These are phyloP conservation scores for Lepidurus couesii DNA, from an alignment of 1,140 invertebrate genomes.

Conservation along the genomic window DNA sequence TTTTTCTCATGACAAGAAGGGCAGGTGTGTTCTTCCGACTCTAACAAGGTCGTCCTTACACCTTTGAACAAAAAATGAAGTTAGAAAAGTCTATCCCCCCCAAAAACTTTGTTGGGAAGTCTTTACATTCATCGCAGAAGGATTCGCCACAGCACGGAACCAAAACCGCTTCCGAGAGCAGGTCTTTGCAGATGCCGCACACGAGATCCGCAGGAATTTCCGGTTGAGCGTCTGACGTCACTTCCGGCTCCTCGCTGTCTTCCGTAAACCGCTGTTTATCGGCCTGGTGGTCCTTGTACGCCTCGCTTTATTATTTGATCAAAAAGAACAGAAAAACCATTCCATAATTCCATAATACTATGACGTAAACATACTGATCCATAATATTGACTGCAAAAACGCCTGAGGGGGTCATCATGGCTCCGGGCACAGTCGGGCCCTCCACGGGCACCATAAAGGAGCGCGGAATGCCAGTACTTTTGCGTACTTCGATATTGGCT, in stretches of 20 bases:
- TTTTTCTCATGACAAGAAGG: slow-evolving; percentile 88
- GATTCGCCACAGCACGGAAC: slow-evolving; percentile 96
- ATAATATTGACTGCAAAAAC: slow-evolving; percentile 85
- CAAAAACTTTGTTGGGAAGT: neutral
- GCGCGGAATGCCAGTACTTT: slow-evolving; percentile 93
- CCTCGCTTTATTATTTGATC: slow-evolving; percentile 59
- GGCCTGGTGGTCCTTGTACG: slow-evolving; percentile 67
- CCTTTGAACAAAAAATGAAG: slow-evolving; percentile 51
- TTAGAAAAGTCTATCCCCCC: slow-evolving; percentile 16
- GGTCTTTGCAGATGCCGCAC: slow-evolving; percentile 84
- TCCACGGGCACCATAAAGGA: slow-evolving; percentile 93
- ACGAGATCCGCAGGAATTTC: slow-evolving; percentile 84
- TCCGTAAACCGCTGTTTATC: slow-evolving; percentile 56
- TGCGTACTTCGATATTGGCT: slow-evolving; percentile 68
- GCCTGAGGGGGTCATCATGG: slow-evolving; percentile 87
- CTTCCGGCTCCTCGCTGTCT: neutral
- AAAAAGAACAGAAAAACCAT: slow-evolving; percentile 32
- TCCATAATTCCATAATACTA: neutral
- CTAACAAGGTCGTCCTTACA: slow-evolving; percentile 76
- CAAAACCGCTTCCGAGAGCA: slow-evolving; percentile 92
- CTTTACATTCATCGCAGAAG: slow-evolving; percentile 94
- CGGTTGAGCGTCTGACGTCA: slow-evolving; percentile 51
- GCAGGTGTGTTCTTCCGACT: slow-evolving; percentile 91
- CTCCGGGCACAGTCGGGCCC: slow-evolving; percentile 79
- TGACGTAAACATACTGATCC: slow-evolving; percentile 67